A percentile compares a stretch with the other conserved stretches of the same genome.
Conservation (phyloP, 2,888 invertebrate genomes). For the Chrysolina oricalcia region DNA sequence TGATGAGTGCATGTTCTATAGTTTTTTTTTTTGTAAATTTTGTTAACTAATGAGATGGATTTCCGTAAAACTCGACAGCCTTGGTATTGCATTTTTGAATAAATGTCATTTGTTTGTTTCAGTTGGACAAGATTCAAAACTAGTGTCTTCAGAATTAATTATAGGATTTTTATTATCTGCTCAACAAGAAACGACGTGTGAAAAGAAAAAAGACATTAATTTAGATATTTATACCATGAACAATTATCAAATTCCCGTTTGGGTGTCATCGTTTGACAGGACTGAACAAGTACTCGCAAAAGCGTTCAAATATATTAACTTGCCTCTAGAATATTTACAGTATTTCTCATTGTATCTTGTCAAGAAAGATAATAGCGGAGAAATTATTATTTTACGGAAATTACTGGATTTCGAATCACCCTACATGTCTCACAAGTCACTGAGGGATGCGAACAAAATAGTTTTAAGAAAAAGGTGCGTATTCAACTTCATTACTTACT, state of each 20-base stretch:
- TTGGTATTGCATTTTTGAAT: neutral
- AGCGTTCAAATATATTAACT: slow-evolving; percentile 86
- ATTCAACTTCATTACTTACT: neutral
- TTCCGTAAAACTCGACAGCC: too few species aligned
- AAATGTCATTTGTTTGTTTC: slow-evolving; percentile 40
- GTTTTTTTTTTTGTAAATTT: too few species aligned
- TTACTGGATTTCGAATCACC: slow-evolving; percentile 98
- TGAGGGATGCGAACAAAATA: slow-evolving; percentile 83
- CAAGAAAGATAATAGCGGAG: slow-evolving; percentile 82
- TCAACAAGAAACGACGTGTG: slow-evolving; percentile 89
- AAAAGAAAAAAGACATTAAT: slow-evolving; percentile 80
- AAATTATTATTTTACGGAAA: slow-evolving; percentile 85
- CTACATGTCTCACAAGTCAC: slow-evolving; percentile 90
- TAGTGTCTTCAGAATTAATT: slow-evolving; percentile 86
- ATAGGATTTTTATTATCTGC: slow-evolving; percentile 92
- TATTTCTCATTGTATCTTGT: slow-evolving; percentile 95
- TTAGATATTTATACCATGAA: slow-evolving; percentile 91
- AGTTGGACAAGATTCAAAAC: slow-evolving; percentile 90
- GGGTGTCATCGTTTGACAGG: slow-evolving; percentile 86
- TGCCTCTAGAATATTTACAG: slow-evolving; percentile 85
- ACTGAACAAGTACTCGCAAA: slow-evolving; percentile 89
- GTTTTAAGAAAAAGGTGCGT: slow-evolving; percentile 88
- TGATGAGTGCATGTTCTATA: too few species aligned
- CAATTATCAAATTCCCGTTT: slow-evolving; percentile 87
- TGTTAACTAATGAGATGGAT: too few species aligned